phyloP scores from a whole-genome alignment of 2,888 invertebrate genomes.

The Lutraria lutraria region DNA sequence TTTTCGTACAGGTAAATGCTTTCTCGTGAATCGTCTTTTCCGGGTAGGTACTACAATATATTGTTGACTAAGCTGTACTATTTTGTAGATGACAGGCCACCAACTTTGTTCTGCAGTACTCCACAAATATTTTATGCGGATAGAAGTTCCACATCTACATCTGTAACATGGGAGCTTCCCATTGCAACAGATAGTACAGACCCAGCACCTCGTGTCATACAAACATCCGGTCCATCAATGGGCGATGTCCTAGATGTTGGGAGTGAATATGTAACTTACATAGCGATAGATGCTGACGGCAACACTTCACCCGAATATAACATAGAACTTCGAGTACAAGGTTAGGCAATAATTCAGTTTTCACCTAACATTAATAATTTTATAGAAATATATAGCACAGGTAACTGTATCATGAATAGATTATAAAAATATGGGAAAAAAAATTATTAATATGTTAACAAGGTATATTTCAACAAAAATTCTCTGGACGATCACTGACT shows the following conservation, averaged over 20 bases:
- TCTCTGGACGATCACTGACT: no score
- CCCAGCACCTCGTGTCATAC: conserved; percentile 5
- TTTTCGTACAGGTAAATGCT: background rate
- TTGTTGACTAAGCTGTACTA: no score
- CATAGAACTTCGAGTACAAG: conserved; percentile 44
- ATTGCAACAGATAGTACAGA: conserved; percentile 30
- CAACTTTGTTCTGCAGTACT: conserved; percentile 27
- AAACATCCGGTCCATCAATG: conserved; percentile 33
- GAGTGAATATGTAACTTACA: conserved; percentile 42
- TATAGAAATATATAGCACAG: no score
- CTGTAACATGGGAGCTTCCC: conserved; percentile 30
- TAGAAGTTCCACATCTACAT: conserved; percentile 20
- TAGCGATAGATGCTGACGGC: conserved; percentile 40
- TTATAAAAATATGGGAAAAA: no score
- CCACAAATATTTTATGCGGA: conserved; percentile 58
- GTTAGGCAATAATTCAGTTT: no score
- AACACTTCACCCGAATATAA: conserved; percentile 37
- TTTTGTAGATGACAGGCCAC: conserved; percentile 40
- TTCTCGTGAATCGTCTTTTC: no score
- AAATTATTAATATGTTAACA: no score
- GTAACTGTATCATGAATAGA: no score
- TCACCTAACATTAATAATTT: no score
- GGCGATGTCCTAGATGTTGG: conserved; percentile 40
- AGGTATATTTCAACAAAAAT: no score
- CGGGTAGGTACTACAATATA: no score